These are phyloP conservation scores for Parazoanthus atlanticus DNA, from an alignment of 92 coral and sea anemone species.

Conservation along the genomic window DNA sequence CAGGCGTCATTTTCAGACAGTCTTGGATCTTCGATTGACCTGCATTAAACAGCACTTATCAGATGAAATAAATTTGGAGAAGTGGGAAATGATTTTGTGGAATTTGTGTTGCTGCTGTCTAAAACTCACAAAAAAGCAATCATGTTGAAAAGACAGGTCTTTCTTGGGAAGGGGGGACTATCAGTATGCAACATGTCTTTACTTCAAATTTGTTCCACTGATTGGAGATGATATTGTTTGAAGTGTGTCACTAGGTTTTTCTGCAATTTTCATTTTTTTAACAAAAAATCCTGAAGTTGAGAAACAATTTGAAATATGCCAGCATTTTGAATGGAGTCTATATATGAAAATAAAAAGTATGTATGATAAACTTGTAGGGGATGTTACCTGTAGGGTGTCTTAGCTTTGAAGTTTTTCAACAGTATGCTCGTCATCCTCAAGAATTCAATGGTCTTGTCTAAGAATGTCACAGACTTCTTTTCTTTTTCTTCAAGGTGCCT, in stretches of 20 bases:
- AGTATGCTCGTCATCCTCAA: constrained; percentile 37
- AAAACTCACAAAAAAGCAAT: too few species aligned
- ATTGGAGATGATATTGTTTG: too few species aligned
- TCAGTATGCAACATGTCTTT: too few species aligned
- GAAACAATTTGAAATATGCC: too few species aligned
- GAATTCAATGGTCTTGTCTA: constrained; percentile 43
- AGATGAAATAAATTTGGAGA: too few species aligned
- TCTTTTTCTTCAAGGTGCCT: constrained; percentile 17
- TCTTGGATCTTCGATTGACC: constrained; percentile 50
- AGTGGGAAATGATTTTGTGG: too few species aligned
- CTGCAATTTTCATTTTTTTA: too few species aligned
- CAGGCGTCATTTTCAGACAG: constrained; percentile 33
- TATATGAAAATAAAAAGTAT: background rate
- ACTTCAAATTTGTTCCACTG: too few species aligned
- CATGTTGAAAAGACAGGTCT: too few species aligned
- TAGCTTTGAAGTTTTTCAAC: constrained; percentile 53
- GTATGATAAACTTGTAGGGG: background rate
- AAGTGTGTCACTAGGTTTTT: too few species aligned
- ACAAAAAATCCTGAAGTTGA: too few species aligned
- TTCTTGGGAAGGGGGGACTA: too few species aligned
- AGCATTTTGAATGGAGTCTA: background rate
- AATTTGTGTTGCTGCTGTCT: background rate
- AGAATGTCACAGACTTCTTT: background rate
- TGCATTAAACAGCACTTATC: background rate
- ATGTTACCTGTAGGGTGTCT: constrained; percentile 42